Evolutionary conservation across 1,140 invertebrate genomes (phyloP), one percentile per base, ranked within the genome.

Genomic region (Bombus fervidus): DNA sequence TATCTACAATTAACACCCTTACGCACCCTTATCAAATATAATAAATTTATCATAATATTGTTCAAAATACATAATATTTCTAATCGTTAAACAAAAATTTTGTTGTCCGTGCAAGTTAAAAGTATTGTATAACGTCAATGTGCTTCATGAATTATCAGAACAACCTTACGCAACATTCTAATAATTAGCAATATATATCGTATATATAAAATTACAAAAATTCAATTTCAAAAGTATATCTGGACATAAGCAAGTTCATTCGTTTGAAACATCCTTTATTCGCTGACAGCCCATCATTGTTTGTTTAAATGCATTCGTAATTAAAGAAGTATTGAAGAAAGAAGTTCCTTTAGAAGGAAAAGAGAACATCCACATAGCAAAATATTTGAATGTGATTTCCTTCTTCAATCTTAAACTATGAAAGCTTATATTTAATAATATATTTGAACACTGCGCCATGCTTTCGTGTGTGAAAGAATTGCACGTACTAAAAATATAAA

Each of bases 301-400:
- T 31, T 6, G 12, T 9, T 85, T 85, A 85, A 85, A 85, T 85
- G 83, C 83, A 85, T 31, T 39, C 22, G 28, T 83, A 83, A 83
- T 83, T 79, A 72, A 73, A 85, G 73, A 53, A 64, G 12, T 53
- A 64, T 80, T 41, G 41, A 80, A 59, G 68, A 71, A 84, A 79
- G 82, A 84, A 79, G 66, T 59, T 57, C 3, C 53, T 59, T 62
- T 8, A 34, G 31, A 13, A n/a, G n/a, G n/a, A 22, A 25, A 64
- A 41, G 4, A 28, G 12, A 39, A n/a, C 8, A 53, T 47, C 3
- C 47, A 41, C 62, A 22, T 41, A 31, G 43, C 34, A 68, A 13
- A 59, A 37, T 62, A 71, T 59, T 79, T 31, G 0, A 43, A 59
- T n/a, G 39, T 15, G 13, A 34, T 66, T 72, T 73, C 77, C 22